Conservation (phyloP, 1,140 invertebrate species). For the Drosophila mayri region DNA sequence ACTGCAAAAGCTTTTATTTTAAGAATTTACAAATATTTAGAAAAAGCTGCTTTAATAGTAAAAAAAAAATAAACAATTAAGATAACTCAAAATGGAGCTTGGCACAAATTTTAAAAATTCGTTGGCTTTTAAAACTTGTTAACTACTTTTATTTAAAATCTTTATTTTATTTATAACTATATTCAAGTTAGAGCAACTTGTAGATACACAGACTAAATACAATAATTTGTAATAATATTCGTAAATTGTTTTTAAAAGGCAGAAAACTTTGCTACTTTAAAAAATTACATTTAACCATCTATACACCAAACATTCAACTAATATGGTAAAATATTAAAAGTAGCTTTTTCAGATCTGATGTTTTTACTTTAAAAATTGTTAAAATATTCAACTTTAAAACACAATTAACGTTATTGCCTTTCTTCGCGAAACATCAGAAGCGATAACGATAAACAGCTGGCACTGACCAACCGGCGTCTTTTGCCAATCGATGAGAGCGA, state of each 20-base stretch:
- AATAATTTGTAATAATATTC: no score
- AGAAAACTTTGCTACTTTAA: no score
- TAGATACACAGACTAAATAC: no score
- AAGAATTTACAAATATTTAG: background rate
- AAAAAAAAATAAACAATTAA: background rate
- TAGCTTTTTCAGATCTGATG: background rate
- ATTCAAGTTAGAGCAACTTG: no score
- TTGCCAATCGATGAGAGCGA: constrained; percentile 27
- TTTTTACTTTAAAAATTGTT: background rate
- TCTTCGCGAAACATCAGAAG: constrained; percentile 17
- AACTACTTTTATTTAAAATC: background rate
- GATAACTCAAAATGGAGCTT: no score
- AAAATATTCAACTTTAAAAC: background rate
- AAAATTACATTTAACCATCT: no score
- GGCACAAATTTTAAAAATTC: no score
- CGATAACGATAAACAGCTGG: constrained; percentile 46
- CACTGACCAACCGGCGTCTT: constrained; percentile 16
- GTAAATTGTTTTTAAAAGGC: no score
- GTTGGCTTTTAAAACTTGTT: background rate
- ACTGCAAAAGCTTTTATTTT: background rate
- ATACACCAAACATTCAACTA: background rate
- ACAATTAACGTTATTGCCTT: no score
- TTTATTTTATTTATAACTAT: no score
- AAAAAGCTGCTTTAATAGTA: background rate
- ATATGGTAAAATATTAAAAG: background rate